phyloP scores from a whole-genome alignment of 2,797 vertebrate species.

The Spinibarbus caldwelli region DNA sequence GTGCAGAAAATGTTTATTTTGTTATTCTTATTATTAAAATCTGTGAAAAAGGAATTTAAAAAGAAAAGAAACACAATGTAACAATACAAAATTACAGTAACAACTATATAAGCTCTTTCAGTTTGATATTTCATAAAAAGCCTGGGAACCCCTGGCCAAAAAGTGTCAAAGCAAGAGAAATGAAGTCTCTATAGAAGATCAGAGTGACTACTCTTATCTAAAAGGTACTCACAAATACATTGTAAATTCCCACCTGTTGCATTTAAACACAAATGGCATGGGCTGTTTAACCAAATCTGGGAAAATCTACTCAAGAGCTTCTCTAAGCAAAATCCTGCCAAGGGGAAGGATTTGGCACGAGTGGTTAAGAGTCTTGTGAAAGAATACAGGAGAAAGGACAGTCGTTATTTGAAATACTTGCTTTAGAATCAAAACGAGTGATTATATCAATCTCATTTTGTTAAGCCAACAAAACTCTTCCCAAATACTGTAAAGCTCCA shows the following conservation, averaged over 20 bases:
- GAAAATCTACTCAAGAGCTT: slow-evolving; percentile 41
- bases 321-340: slow-evolving; percentile 42
- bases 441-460: slow-evolving; percentile 41
- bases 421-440: slow-evolving; percentile 18
- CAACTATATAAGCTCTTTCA: background rate
- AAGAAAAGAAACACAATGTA: background rate
- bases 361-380: slow-evolving; percentile 15
- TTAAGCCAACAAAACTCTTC: slow-evolving; percentile 34
- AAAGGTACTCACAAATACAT: background rate
- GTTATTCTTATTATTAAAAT: background rate
- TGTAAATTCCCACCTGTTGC: slow-evolving; percentile 8
- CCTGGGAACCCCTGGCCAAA: background rate
- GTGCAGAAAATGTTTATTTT: background rate
- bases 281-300: slow-evolving; percentile 35
- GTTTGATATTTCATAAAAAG: background rate
- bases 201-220: background rate
- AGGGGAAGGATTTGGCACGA: slow-evolving; percentile 20
- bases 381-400: slow-evolving; percentile 23
- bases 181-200: background rate
- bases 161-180: background rate
- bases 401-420: slow-evolving; percentile 26
- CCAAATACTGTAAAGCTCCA: slow-evolving; percentile 37
- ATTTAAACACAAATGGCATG: slow-evolving; percentile 38
- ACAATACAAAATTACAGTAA: background rate
- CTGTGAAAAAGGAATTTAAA: background rate